Conservation (phyloP, 2,113 vertebrate species). For the Nannobrachium achirus region DNA sequence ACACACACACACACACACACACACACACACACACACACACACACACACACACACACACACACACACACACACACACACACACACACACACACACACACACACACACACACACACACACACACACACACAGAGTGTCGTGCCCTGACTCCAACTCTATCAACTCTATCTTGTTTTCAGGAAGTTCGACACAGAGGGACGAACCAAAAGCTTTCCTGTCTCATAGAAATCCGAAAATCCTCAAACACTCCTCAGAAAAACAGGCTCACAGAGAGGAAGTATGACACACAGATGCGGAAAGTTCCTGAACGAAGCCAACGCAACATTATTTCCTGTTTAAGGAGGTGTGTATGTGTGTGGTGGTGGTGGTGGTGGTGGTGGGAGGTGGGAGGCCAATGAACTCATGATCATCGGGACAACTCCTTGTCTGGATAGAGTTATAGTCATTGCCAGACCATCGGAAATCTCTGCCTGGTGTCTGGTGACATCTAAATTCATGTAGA, state of each 20-base stretch:
- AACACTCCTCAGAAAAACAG: slow-evolving; percentile 55
- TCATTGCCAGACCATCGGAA: too few relatives aligned
- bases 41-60: background rate
- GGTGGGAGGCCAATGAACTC: slow-evolving; percentile 29
- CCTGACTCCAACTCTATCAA: slow-evolving; percentile 8
- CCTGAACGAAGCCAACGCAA: slow-evolving; percentile 39
- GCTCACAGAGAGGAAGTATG: slow-evolving; percentile 58
- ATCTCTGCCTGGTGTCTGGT: too few relatives aligned
- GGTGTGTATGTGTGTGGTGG: background rate
- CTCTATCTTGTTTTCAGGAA: slow-evolving; percentile 62
- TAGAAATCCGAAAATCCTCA: slow-evolving; percentile 40
- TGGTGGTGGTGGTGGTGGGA: background rate
- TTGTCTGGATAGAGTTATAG: background rate
- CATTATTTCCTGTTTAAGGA: slow-evolving; percentile 44
- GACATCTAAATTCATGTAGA: too few relatives aligned
- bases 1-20: too few relatives aligned
- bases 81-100: background rate
- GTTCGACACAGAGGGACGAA: slow-evolving; percentile 29
- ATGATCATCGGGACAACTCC: slow-evolving; percentile 15
- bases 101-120: background rate
- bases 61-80: background rate
- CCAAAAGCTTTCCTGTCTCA: slow-evolving; percentile 48
- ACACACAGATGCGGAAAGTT: slow-evolving; percentile 64
- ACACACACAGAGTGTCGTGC: background rate
- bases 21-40: background rate